Evolutionary conservation across 2,797 vertebrate genomes (phyloP).

Genomic region (Hydrolagus colliei): DNA sequence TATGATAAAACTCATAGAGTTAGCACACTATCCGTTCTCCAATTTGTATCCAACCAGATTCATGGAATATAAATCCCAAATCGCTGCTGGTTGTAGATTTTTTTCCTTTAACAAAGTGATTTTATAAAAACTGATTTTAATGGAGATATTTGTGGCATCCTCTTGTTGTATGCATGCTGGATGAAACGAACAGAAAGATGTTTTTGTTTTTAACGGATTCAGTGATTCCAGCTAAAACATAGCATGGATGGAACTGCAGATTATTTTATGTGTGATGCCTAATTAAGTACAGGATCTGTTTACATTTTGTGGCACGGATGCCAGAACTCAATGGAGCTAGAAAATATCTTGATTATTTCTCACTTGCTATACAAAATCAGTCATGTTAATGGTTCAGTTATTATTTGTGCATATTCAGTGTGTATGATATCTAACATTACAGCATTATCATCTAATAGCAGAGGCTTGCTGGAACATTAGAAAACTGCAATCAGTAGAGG

Average conservation of each 20-base stretch:
- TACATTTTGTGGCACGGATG: background rate
- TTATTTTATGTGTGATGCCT: background rate
- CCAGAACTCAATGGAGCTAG: background rate
- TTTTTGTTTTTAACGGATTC: background rate
- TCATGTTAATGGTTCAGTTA: constrained; percentile 22
- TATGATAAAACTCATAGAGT: background rate
- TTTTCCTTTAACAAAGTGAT: background rate
- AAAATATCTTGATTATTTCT: background rate
- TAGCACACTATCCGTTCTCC: background rate
- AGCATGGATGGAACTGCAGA: background rate
- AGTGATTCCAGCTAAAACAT: background rate
- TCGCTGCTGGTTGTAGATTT: background rate
- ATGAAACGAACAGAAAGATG: background rate
- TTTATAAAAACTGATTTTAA: no score
- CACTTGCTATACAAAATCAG: background rate
- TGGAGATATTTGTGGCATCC: background rate
- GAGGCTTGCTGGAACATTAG: background rate
- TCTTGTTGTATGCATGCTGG: background rate
- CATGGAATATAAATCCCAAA: background rate
- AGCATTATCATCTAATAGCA: constrained; percentile 5
- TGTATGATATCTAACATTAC: background rate
- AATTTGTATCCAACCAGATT: background rate
- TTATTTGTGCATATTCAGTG: background rate
- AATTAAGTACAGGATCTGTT: background rate
- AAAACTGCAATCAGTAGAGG: background rate